phyloP scores from a whole-genome alignment of 2,113 vertebrate species.

The Xenus cinereus region DNA sequence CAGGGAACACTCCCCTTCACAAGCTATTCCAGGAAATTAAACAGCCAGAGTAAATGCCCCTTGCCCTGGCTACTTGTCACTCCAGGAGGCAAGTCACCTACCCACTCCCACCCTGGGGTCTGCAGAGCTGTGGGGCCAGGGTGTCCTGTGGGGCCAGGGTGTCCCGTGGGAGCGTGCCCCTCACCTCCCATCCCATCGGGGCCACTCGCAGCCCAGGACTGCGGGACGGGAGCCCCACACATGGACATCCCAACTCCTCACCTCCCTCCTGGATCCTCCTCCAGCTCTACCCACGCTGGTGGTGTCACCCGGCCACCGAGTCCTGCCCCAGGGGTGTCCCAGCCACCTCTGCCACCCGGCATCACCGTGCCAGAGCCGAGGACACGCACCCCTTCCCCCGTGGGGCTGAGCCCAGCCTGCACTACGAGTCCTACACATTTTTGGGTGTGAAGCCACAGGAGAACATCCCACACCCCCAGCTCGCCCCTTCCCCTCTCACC shows the following conservation, averaged over 20 bases:
- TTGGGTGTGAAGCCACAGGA: rapidly evolving
- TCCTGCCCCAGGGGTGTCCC: not conserved
- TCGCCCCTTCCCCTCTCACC: not conserved
- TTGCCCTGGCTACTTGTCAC: not conserved
- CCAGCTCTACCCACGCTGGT: not conserved
- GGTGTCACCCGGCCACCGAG: rapidly evolving
- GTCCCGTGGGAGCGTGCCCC: rapidly evolving
- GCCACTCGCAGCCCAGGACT: not conserved
- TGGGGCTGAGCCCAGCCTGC: not conserved
- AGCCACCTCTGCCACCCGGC: rapidly evolving
- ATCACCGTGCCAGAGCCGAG: rapidly evolving
- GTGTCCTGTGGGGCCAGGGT: not conserved
- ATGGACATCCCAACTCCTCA: not conserved
- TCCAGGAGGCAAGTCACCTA: not conserved
- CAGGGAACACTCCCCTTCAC: rapidly evolving
- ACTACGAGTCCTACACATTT: rapidly evolving
- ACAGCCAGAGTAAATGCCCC: too few species aligned
- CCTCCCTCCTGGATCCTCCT: not conserved
- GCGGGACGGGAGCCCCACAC: not conserved
- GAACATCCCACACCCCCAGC: not conserved
- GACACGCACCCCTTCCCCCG: not conserved
- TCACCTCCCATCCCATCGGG: not conserved
- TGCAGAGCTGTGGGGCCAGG: not conserved
- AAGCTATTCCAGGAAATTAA: not conserved
- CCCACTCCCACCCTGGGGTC: not conserved